Percentiles rank a stretch among this genome's conserved stretches.
Evolutionary conservation across 2,113 vertebrate genomes (phyloP).

Genomic region (Rynchops niger): DNA sequence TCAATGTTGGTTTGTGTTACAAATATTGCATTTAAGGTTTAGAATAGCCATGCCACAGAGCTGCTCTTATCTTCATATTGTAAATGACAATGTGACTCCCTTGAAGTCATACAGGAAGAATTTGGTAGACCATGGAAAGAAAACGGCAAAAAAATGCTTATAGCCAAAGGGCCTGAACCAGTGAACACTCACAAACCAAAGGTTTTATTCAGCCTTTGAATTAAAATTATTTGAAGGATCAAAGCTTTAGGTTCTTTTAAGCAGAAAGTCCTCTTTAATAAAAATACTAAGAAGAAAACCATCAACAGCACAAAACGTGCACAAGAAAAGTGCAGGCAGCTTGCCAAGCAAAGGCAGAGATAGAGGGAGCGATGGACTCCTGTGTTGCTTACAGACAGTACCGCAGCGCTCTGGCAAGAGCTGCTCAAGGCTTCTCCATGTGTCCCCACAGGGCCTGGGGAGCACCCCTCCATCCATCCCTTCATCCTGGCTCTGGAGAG

Average conservation of each 20-base stretch:
- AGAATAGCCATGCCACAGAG: not conserved
- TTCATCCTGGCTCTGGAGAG: accelerated
- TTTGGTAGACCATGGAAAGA: not conserved
- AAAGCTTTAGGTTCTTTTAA: not conserved
- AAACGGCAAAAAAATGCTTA: not conserved
- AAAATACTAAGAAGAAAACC: not conserved
- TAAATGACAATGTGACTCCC: not conserved
- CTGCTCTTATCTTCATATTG: not conserved
- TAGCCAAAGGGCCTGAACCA: not conserved
- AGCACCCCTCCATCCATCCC: no score
- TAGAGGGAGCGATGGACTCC: not conserved
- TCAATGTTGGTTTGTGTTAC: not conserved
- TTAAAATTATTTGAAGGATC: not conserved
- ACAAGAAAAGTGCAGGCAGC: not conserved
- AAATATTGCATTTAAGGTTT: not conserved
- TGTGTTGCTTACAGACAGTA: accelerated
- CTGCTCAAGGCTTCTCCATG: not conserved
- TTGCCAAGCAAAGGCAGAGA: accelerated
- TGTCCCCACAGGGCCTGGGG: not conserved
- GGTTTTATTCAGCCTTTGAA: not conserved
- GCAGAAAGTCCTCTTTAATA: not conserved
- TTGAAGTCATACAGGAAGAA: not conserved
- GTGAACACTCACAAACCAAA: not conserved
- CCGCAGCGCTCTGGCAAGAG: not conserved
- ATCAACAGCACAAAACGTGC: accelerated